phyloP scores from a whole-genome alignment of 2,888 invertebrate species.

The Choristoneura rosaceana region DNA sequence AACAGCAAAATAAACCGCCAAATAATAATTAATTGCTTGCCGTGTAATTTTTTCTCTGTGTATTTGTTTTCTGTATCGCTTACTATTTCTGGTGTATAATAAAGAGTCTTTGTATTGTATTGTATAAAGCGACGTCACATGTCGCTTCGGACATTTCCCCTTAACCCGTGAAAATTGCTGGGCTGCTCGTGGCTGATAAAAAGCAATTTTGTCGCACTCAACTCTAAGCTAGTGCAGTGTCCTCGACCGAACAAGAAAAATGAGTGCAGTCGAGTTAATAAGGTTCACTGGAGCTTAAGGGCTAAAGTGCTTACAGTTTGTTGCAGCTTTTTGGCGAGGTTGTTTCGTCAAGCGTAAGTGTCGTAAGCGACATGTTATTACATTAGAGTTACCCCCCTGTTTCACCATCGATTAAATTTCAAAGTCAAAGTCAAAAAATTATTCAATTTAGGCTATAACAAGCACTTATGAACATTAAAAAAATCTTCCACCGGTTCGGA shows the following conservation, averaged over 20 bases:
- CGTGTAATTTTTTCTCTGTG: too few species aligned
- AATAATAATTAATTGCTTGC: too few species aligned
- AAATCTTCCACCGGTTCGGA: too few species aligned
- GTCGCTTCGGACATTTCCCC: background rate
- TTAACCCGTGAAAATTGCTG: background rate
- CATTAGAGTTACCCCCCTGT: background rate
- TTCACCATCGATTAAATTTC: too few species aligned
- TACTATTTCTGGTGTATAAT: too few species aligned
- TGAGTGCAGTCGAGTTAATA: constrained; percentile 10
- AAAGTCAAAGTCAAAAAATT: too few species aligned
- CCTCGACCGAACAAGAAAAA: background rate
- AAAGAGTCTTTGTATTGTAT: too few species aligned
- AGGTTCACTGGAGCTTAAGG: constrained; percentile 18
- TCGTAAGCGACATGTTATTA: background rate
- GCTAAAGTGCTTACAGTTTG: constrained; percentile 24
- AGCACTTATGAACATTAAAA: too few species aligned
- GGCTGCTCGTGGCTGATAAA: background rate
- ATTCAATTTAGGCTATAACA: too few species aligned
- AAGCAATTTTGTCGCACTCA: background rate
- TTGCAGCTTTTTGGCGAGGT: constrained; percentile 18
- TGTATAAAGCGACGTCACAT: background rate
- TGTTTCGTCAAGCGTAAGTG: background rate
- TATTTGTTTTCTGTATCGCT: too few species aligned
- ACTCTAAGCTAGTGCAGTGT: constrained; percentile 2
- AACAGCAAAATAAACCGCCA: too few species aligned